A percentile compares a stretch with the other conserved stretches of the same genome.
phyloP scores from a whole-genome alignment of 2,113 vertebrate species.

The Tyto alba region DNA sequence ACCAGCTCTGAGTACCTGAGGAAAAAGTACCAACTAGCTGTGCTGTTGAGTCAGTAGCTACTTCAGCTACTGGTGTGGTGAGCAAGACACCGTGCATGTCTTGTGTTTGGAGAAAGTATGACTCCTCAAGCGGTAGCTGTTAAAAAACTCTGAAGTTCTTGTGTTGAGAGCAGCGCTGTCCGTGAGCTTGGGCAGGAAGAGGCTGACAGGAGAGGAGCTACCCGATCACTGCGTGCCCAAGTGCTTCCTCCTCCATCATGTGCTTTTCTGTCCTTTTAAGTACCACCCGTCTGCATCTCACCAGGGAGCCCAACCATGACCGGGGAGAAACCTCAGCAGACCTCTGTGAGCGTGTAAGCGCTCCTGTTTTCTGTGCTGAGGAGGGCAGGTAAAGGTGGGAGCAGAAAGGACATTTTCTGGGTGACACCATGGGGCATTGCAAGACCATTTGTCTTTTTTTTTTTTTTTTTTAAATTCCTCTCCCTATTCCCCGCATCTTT shows the following conservation, averaged over 20 bases:
- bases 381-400: background rate
- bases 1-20: background rate
- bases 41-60: background rate
- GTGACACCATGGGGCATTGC: background rate
- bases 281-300: background rate
- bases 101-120: background rate
- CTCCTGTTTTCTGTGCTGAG: background rate
- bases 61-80: background rate
- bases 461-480: no score
- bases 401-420: background rate
- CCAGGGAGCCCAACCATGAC: rapidly evolving
- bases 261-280: background rate
- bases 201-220: background rate
- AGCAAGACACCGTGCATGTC: background rate
- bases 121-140: background rate
- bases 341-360: background rate
- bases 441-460: background rate
- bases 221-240: background rate
- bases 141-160: background rate
- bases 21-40: background rate
- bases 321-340: background rate
- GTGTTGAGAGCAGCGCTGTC: background rate
- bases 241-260: background rate
- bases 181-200: background rate
- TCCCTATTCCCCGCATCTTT: background rate